Evolutionary conservation across 2,888 invertebrate genomes (phyloP).

Genomic region (Horisme vitalbata): DNA sequence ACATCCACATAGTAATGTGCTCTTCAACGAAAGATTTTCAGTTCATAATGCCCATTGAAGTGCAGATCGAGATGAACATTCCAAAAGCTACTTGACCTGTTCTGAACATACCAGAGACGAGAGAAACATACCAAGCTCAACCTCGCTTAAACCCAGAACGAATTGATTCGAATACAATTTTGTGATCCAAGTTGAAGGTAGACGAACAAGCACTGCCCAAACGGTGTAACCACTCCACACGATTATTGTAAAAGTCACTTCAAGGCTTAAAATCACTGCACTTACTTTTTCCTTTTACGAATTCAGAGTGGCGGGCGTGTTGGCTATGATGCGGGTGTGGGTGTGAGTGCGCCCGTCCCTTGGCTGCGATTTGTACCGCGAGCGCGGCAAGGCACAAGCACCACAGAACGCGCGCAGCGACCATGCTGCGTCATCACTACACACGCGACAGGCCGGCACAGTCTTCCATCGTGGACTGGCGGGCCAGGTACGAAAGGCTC

Average conservation of each 20-base stretch:
- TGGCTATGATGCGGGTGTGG: conserved; percentile 41
- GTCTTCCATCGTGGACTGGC: conserved; percentile 75
- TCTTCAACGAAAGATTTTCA: no score
- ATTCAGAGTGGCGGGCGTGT: conserved; percentile 83
- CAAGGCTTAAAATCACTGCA: conserved; percentile 37
- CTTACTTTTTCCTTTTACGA: conserved; percentile 92
- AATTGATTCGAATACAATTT: no score
- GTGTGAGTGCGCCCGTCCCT: conserved; percentile 52
- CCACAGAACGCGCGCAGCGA: conserved; percentile 70
- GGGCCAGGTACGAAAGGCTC: conserved; percentile 56
- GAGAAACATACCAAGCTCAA: no score
- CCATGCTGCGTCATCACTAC: conserved; percentile 80
- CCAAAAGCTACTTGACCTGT: no score
- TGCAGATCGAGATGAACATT: no score
- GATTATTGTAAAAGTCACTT: neutral
- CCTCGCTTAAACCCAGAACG: no score
- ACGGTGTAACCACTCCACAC: no score
- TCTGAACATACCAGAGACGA: no score
- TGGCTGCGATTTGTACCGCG: conserved; percentile 53
- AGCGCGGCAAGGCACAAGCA: conserved; percentile 63
- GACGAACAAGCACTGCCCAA: no score
- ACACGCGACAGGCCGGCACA: conserved; percentile 67
- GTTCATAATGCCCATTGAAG: no score
- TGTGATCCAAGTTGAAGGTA: no score
- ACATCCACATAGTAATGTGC: no score